These are phyloP conservation scores for Drosophila meridiana DNA, from an alignment of 2,888 invertebrate species.

Conservation along the genomic window DNA sequence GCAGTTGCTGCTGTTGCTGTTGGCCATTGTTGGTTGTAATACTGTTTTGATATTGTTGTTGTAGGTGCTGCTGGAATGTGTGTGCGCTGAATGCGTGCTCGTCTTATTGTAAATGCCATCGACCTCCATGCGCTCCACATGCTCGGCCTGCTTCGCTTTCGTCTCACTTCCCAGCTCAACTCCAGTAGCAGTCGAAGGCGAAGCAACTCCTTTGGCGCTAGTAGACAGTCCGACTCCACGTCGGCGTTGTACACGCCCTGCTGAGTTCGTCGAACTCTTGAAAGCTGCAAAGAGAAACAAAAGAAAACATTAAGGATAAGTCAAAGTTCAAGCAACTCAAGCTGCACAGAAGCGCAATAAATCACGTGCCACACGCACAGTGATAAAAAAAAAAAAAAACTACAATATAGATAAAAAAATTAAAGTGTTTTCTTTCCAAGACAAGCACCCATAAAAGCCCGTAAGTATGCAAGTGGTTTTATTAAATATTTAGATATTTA, in stretches of 20 bases:
- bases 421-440: background rate
- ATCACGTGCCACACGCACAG: constrained; percentile 1
- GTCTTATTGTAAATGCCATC: constrained; percentile 21
- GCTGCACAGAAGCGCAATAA: constrained; percentile 1
- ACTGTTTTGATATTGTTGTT: constrained; percentile 61
- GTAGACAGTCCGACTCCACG: constrained; percentile 31
- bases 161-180: constrained; percentile 15
- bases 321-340: constrained; percentile 16
- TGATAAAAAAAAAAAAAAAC: background rate
- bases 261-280: constrained; percentile 61
- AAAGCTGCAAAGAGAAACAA: constrained; percentile 59
- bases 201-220: constrained; percentile 27
- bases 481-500: background rate
- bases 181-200: constrained; percentile 26
- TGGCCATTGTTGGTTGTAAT: constrained; percentile 65
- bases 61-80: constrained; percentile 45
- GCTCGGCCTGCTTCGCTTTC: constrained; percentile 13
- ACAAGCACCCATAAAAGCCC: constrained; percentile 5
- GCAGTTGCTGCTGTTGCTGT: constrained; percentile 33
- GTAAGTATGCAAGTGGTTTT: constrained; percentile 25
- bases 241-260: constrained; percentile 39
- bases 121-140: constrained; percentile 24
- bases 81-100: constrained; percentile 17
- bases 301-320: constrained; percentile 5
- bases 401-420: background rate